Evolutionary conservation across 2,888 invertebrate genomes (phyloP).

Genomic region (Scelioninae gen. 2): DNA sequence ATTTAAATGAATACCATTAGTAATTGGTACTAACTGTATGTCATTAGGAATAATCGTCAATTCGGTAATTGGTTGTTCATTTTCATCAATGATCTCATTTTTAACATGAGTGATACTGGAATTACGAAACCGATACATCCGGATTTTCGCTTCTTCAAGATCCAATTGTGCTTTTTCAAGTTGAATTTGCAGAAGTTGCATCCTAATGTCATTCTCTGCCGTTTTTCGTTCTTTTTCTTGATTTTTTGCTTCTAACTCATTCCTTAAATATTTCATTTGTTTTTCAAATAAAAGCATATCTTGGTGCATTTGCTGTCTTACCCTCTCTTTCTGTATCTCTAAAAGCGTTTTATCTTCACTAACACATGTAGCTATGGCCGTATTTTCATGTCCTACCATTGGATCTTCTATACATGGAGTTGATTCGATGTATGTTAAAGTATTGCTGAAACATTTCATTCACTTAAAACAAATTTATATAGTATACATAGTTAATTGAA

Average conservation of each 20-base stretch:
- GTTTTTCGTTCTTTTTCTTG: constrained; percentile 37
- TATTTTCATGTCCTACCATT: background rate
- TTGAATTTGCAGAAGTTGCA: constrained; percentile 43
- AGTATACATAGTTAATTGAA: background rate
- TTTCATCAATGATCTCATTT: constrained; percentile 34
- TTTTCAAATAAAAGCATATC: constrained; percentile 47
- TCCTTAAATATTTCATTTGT: constrained; percentile 43
- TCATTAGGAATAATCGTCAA: constrained; percentile 32
- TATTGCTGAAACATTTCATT: constrained; percentile 3
- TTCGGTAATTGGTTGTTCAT: constrained; percentile 31
- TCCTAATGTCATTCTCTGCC: constrained; percentile 28
- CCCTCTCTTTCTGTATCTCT: constrained; percentile 44
- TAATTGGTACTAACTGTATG: constrained; percentile 37
- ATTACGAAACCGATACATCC: constrained; percentile 37
- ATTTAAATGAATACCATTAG: constrained; percentile 31
- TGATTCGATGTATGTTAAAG: background rate
- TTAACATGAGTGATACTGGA: constrained; percentile 36
- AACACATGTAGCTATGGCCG: background rate
- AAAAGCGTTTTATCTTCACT: constrained; percentile 14
- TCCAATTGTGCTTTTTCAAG: constrained; percentile 54
- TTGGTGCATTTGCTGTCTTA: constrained; percentile 44
- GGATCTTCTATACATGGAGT: constrained; percentile 9
- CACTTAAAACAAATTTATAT: background rate
- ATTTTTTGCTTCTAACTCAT: constrained; percentile 28
- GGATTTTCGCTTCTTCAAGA: constrained; percentile 43